Evolutionary conservation across 2,888 invertebrate species (phyloP).

Genomic region (Andrena minutula): DNA sequence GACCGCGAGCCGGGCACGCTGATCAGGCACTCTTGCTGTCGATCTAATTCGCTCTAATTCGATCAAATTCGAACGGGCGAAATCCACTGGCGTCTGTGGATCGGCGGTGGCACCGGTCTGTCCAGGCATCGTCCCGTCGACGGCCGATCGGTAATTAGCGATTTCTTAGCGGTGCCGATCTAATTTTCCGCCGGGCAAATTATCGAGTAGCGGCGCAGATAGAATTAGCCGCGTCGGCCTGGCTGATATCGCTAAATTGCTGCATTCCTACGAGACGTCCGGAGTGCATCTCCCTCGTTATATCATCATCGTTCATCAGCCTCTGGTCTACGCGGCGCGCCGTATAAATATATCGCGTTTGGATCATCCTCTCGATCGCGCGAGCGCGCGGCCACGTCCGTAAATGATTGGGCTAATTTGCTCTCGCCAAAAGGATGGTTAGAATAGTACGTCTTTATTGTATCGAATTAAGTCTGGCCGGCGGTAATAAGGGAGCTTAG

Average conservation of each 20-base stretch:
- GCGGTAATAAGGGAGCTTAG: too few relatives aligned
- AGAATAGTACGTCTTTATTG: conserved; percentile 6
- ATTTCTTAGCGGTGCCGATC: conserved; percentile 55
- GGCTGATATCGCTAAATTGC: conserved; percentile 73
- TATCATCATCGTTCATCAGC: conserved; percentile 73
- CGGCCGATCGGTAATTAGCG: conserved; percentile 59
- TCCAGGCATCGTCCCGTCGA: background rate
- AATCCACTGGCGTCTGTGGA: background rate
- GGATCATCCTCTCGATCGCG: conserved; percentile 63
- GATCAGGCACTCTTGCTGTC: conserved; percentile 20
- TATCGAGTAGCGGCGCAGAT: conserved; percentile 67
- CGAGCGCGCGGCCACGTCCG: background rate
- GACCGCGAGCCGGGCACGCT: background rate
- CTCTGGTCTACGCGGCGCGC: conserved; percentile 58
- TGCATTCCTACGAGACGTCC: conserved; percentile 71
- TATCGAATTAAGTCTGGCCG: too few relatives aligned
- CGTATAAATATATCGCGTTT: conserved; percentile 67
- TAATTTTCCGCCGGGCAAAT: conserved; percentile 65
- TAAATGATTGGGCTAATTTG: conserved; percentile 37
- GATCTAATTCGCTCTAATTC: conserved; percentile 46
- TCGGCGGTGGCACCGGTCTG: background rate
- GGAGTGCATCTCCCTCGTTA: conserved; percentile 69
- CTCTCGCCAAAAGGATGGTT: background rate
- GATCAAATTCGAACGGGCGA: conserved; percentile 23
- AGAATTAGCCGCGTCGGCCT: conserved; percentile 68